Evolutionary conservation across 2,888 invertebrate genomes (phyloP).

Genomic region (Trissolcus japonicus): DNA sequence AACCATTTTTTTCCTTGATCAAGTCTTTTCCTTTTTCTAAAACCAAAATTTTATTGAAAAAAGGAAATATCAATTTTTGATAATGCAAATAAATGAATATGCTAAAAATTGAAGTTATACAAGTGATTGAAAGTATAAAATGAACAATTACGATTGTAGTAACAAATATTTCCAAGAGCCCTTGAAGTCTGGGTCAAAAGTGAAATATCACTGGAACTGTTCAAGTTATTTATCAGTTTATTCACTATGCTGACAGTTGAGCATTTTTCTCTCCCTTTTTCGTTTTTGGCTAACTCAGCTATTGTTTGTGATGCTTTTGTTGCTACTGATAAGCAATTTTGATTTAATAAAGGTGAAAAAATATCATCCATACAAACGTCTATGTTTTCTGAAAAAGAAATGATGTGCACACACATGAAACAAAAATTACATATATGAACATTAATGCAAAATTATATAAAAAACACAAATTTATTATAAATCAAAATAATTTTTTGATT

Average conservation of each 20-base stretch:
- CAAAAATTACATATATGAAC: too few species aligned
- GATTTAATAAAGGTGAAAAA: slow-evolving; percentile 64
- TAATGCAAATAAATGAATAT: neutral
- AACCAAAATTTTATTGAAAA: slow-evolving; percentile 8
- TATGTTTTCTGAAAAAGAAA: slow-evolving; percentile 60
- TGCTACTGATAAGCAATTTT: slow-evolving; percentile 65
- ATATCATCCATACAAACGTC: slow-evolving; percentile 65
- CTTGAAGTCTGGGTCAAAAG: slow-evolving; percentile 86
- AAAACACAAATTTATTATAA: too few species aligned
- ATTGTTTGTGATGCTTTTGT: slow-evolving; percentile 82
- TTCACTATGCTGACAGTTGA: slow-evolving; percentile 80
- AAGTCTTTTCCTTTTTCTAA: slow-evolving; percentile 70
- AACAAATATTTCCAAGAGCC: slow-evolving; percentile 92
- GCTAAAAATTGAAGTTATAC: neutral
- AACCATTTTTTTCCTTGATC: slow-evolving; percentile 76
- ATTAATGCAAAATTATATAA: too few species aligned
- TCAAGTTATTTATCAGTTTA: slow-evolving; percentile 79
- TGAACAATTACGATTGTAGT: slow-evolving; percentile 83
- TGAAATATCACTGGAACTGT: slow-evolving; percentile 76
- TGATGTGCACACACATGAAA: neutral
- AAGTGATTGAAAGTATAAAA: slow-evolving; percentile 6
- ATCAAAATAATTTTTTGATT: neutral
- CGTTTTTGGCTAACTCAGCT: slow-evolving; percentile 89
- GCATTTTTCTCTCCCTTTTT: slow-evolving; percentile 84
- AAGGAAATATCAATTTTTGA: neutral